Percentiles rank a stretch among this genome's conserved stretches.
phyloP scores from a whole-genome alignment of 37 sponge, comb jelly and placozoan species.

The Geodia barretti region DNA sequence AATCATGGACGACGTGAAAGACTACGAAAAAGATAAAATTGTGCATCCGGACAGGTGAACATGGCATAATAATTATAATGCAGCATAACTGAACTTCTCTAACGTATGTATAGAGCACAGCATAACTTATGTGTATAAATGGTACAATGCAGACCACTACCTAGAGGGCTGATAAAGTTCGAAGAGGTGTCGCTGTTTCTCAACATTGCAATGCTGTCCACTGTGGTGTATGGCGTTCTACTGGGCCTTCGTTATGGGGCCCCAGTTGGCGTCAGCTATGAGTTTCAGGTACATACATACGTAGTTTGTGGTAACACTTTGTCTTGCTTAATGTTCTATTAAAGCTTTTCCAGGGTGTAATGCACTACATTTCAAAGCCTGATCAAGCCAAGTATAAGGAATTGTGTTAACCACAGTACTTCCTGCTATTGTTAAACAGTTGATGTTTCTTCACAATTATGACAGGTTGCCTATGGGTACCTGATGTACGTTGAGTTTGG shows the following conservation, averaged over 20 bases:
- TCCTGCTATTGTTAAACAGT: not conserved
- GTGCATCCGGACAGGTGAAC: constrained; percentile 80
- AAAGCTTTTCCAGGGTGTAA: no score
- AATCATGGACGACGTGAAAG: constrained; percentile 91
- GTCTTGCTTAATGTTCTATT: no score
- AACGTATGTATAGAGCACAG: no score
- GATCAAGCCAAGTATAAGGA: not conserved
- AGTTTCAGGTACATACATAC: constrained; percentile 27
- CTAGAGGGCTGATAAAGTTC: constrained; percentile 63
- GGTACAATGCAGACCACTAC: constrained; percentile 77
- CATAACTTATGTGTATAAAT: no score
- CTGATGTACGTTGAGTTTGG: constrained; percentile 92
- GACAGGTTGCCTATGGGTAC: constrained; percentile 61
- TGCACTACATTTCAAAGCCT: no score
- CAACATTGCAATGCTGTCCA: constrained; percentile 5
- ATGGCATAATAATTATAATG: not conserved
- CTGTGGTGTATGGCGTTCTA: constrained; percentile 26
- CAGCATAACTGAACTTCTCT: not conserved
- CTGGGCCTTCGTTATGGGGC: constrained; percentile 33
- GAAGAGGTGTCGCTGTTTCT: constrained; percentile 59
- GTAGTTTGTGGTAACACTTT: not conserved
- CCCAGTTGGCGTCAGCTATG: constrained; percentile 40
- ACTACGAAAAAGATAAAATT: constrained; percentile 75
- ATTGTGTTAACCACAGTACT: not conserved
- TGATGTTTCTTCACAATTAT: not conserved